Evolutionary conservation across 2,888 invertebrate species (phyloP), one percentile per base, ranked within the genome.

Genomic region (Thecophora atra): DNA sequence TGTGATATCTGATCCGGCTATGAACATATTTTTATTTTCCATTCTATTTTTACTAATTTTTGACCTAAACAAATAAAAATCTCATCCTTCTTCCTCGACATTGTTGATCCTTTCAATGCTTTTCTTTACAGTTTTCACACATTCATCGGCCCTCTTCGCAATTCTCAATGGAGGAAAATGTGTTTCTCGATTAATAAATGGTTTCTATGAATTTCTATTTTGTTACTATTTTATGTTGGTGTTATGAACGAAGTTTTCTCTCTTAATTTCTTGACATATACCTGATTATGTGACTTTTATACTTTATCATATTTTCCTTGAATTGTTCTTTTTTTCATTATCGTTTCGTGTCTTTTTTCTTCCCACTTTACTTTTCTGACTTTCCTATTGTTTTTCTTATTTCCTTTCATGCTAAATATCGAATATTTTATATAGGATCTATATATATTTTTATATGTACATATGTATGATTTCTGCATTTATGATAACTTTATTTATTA

Each of bases 371-470:
- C 37, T 37, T 37, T 37, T 37, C 1, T 47, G 4, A 47, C 47
- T n/a, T 47, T 47, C 13, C n/a, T 47, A 47, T 47, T n/a, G 47
- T 47, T 47, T 47, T 47, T 47, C 17, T 5, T n/a, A 47, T 47
- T 47, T n/a, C 47, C 17, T 47, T 47, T n/a, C 24, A 26, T 58
- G 68, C 26, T 68, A 44, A 68, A 26, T 68, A 30, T 69, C 26
- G 51, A 60, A 60, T 71, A 66, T 56, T 56, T 65, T 66, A 65
- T 58, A 26, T 65, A 65, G 64, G 64, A 66, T 24, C 51, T 26
- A 24, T 52, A 64, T 64, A 52, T 54, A 24, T 54, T n/a, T n/a
- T n/a, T 69, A 62, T 56, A 47, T 72, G 42, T 68, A 37, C 63
- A 64, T 44, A 24, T 26, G 37, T 51, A 60, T 62, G 6, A n/a